Evolutionary conservation across 1,140 invertebrate genomes (phyloP), one percentile per base, ranked within the genome.

Genomic region (Teleopsis dalmanni): DNA sequence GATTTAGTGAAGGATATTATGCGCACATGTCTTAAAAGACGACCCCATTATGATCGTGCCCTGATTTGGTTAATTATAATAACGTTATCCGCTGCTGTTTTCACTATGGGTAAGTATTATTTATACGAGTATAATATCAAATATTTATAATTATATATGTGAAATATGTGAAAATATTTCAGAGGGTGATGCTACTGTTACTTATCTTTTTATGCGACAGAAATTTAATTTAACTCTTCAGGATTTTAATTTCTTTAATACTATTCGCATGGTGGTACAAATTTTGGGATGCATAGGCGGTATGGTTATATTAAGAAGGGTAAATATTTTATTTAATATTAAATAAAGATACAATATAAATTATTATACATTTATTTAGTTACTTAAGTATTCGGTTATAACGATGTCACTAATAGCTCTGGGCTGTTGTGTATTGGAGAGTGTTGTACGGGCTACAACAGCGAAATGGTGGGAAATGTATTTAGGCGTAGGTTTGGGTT

Each of bases 161-260:
- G 1, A 25, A n/a, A 3, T 41, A 16, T 14, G n/a, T n/a, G n/a
- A n/a, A n/a, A n/a, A n/a, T 16, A 42, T 19, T 34, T 18, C 16
- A 47, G 51, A 76, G 26, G 42, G 42, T 13, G 29, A 33, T 3
- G 50, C 63, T 16, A 56, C 70, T 14, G 61, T 83, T 16, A 70
- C 70, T 31, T 84, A 76, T 56, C 48, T 81, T 38, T 84, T 80
- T 53, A 56, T 74, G 2, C 78, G 76, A 50, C 71, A 78, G 21
- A 76, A 77, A 59, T 72, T 85, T 10, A 68, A 75, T 14, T 84
- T 81, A 81, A 70, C 75, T 26, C 63, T 81, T 31, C 57, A 72
- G 21, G 62, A 80, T 21, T 82, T 73, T 45, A 77, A 73, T 3
- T 57, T 70, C 23, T 81, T 65, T 56, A 71, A 64, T 9, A 57